Conservation (phyloP, 1,140 invertebrate species). For the Drosophila nannoptera region DNA sequence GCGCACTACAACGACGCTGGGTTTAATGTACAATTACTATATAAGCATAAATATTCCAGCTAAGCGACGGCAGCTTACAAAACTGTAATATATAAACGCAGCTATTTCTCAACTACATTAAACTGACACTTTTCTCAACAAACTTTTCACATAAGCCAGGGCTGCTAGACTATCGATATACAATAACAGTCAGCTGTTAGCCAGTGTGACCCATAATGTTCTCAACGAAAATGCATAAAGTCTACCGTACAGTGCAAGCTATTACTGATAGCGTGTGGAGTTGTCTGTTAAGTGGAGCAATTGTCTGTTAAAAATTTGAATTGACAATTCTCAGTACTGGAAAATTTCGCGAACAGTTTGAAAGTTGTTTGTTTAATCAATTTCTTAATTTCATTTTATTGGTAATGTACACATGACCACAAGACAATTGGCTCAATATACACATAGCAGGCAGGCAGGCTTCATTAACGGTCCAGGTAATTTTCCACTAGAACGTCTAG, state of each 20-base stretch:
- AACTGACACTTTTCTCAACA: conserved; percentile 51
- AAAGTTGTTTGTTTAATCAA: background rate
- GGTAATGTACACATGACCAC: no score
- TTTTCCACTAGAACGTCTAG: conserved; percentile 56
- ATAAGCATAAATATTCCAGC: conserved; percentile 14
- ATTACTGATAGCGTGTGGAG: conserved; percentile 5
- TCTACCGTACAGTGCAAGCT: background rate
- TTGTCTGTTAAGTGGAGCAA: background rate
- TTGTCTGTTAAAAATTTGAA: background rate
- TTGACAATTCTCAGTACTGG: background rate
- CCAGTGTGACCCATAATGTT: conserved; percentile 19
- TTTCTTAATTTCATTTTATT: no score
- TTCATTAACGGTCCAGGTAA: conserved; percentile 30
- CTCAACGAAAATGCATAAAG: background rate
- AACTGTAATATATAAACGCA: conserved; percentile 39
- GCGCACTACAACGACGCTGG: conserved; percentile 5
- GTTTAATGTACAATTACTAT: conserved; percentile 7
- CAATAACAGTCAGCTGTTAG: conserved; percentile 29
- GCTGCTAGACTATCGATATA: conserved; percentile 37
- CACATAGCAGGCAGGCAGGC: background rate
- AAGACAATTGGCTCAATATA: background rate
- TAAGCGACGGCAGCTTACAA: conserved; percentile 39
- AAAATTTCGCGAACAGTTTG: background rate
- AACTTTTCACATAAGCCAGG: conserved; percentile 37
- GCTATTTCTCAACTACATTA: conserved; percentile 46